Percentiles rank a stretch among this genome's conserved stretches.
Evolutionary conservation across 2,113 vertebrate genomes (phyloP).

Genomic region (Coryphaenoides rupestris): DNA sequence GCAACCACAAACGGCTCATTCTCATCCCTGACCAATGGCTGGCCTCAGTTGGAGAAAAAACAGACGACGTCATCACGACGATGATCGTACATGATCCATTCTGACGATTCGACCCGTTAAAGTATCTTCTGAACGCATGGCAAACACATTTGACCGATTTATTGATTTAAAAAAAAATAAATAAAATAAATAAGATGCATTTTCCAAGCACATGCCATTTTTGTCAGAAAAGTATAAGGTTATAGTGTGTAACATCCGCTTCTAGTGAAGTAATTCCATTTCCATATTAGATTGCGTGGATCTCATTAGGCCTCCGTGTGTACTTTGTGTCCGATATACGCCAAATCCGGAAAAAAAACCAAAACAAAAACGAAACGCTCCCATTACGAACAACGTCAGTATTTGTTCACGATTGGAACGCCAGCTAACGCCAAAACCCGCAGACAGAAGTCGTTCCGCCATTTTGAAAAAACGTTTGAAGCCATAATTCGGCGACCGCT

Average conservation of each 20-base stretch:
- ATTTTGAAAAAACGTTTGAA: constrained; percentile 20
- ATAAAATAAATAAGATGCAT: constrained; percentile 36
- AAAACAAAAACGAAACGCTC: neutral
- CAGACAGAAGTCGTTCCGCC: constrained; percentile 7
- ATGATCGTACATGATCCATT: no score
- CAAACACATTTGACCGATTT: neutral
- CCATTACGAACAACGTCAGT: neutral
- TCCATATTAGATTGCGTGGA: neutral
- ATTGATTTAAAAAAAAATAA: constrained; percentile 21
- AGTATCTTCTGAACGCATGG: no score
- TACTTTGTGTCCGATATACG: constrained; percentile 21
- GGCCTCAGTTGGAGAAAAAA: no score
- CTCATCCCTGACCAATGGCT: no score
- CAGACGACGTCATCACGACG: no score
- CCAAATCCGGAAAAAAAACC: no score
- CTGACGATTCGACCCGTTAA: no score
- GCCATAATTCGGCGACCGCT: constrained; percentile 18
- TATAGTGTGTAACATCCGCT: constrained; percentile 36
- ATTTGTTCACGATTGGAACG: constrained; percentile 8
- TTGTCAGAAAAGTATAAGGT: constrained; percentile 32
- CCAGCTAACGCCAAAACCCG: constrained; percentile 36
- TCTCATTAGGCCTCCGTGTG: constrained; percentile 16
- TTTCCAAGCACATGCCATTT: constrained; percentile 16
- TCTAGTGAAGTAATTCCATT: constrained; percentile 1
- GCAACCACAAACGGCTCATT: constrained; percentile 5